Evolutionary conservation across 2,113 vertebrate species (phyloP), one percentile per base, ranked within the genome.

Genomic region (Delphinus delphis): DNA sequence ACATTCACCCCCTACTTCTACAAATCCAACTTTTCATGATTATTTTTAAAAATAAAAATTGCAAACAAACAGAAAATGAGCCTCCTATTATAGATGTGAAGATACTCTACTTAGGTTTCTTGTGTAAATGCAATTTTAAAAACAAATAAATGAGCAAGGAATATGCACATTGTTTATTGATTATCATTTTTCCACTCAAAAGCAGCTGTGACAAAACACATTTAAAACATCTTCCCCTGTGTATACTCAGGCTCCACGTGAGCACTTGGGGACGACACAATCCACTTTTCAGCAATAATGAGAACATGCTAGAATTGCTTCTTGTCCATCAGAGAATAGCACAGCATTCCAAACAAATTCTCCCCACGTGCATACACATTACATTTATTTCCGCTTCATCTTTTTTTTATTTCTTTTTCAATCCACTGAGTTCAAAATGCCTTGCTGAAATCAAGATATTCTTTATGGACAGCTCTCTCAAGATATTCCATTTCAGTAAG

Each of bases 1-100:
- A 67, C 4, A 65, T 1, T 81, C 47, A 83, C 14, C 36, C 17
- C 38, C 23, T 31, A 36, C 63, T 63, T 96, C 63, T 60, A 50
- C 36, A 83, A 68, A 77, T 88, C 28, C 60, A 53, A 33, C 7
- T 60, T 88, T 21, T 53, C 21, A 68, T 70, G 31, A 65, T 50
- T 80, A n/a, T n/a, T 31, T 93, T 85, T 36, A 38, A 96, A 95
- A 76, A 28, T 82, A 62, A 95, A 91, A 77, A 20, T 47, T 36
- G 7, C 26, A 74, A 20, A 71, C 11, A 41, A 20, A 71, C 11
- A 58, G 41, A 85, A 82, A 73, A 38, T 26, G 21, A 60, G 5
- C 4, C 31, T 91, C 36, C 33, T 36, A 4, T 70, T 63, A 47
- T 18, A 73, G 55, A 60, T 21, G 25, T 33, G 8, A 33, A 44